Base-by-base conservation (phyloP, 1,140 invertebrate genomes). In the Pentalonia nigronervosa region DNA sequence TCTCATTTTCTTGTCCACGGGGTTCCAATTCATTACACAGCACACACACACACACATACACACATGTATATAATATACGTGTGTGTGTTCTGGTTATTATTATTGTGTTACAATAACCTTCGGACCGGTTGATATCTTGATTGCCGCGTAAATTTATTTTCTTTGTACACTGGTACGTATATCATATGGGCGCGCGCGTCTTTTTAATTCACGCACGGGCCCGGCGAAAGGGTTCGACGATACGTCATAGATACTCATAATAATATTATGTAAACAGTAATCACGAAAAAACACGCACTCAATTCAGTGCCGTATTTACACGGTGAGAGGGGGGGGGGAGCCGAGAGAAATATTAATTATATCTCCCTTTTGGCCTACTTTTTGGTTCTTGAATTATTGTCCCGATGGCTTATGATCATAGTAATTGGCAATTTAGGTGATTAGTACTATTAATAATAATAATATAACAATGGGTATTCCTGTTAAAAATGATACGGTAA, bases 1-100 rank as follows among this genome's bases (percentile, higher is more conserved):
- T 86, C 91, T 93, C 81, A 93, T 93, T 93, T 93, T 93, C 76
- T 93, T 56, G 81, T 56, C 91, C 76, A 48, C 91, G 91, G 91
- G 91, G 91, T 93, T 84, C 91, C 91, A 86, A 83, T 84, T 93
- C 34, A 86, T 93, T 86, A 93, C 84, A 53, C 17, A 84, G 23
- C 41, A 17, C 53, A 50, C 53, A 81, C 34, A 47, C 7, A 50
- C 53, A 50, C 48, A 48, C 53, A 50, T 36, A 48, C 11, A 47
- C 7, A 76, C 67, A 30, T 17, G 36, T 50, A 90, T 41, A 90
- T 45, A 36, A 30, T 56, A 60, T 56, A 76, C n/a, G 41, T 47
- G 56, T 23, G 67, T 83, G 90, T 86, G 47, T 93, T 93, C n/a
- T 93, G n/a, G 41, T 48, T 76, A 86, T 84, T 84, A 84, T 53